phyloP scores from a whole-genome alignment of 2,888 invertebrate genomes.

The Octodonta nipae region DNA sequence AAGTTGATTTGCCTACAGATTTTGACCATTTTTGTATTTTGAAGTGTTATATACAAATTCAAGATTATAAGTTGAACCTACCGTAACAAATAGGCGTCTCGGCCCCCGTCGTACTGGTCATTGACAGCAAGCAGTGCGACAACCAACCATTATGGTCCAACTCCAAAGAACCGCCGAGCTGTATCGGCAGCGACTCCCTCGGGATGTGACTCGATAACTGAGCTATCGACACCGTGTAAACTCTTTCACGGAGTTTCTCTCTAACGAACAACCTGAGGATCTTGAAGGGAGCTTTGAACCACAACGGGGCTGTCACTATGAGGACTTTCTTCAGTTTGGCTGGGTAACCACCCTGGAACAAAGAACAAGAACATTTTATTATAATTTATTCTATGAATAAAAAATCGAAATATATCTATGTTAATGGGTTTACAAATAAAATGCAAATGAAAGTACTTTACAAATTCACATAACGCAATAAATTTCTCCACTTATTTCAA shows the following conservation, averaged over 20 bases:
- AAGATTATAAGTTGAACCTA: too few species aligned
- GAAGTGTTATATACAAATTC: too few species aligned
- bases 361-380: not conserved
- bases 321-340: slow-evolving; percentile 92
- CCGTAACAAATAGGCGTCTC: slow-evolving; percentile 31
- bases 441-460: too few species aligned
- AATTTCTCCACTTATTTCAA: too few species aligned
- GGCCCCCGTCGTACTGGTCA: slow-evolving; percentile 49
- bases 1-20: too few species aligned
- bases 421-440: too few species aligned
- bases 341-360: slow-evolving; percentile 80
- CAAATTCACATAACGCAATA: too few species aligned
- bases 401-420: too few species aligned
- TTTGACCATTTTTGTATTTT: too few species aligned
- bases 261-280: slow-evolving; percentile 87
- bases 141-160: slow-evolving; percentile 87
- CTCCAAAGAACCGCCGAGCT: slow-evolving; percentile 76
- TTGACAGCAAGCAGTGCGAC: slow-evolving; percentile 47
- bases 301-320: slow-evolving; percentile 91
- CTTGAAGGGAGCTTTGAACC: slow-evolving; percentile 97
- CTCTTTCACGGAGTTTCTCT: slow-evolving; percentile 88
- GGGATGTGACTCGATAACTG: slow-evolving; percentile 85
- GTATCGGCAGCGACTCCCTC: slow-evolving; percentile 70
- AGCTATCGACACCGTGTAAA: slow-evolving; percentile 85
- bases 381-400: too few species aligned